phyloP scores from a whole-genome alignment of 2,113 vertebrate genomes.

The Laticauda laticaudata region DNA sequence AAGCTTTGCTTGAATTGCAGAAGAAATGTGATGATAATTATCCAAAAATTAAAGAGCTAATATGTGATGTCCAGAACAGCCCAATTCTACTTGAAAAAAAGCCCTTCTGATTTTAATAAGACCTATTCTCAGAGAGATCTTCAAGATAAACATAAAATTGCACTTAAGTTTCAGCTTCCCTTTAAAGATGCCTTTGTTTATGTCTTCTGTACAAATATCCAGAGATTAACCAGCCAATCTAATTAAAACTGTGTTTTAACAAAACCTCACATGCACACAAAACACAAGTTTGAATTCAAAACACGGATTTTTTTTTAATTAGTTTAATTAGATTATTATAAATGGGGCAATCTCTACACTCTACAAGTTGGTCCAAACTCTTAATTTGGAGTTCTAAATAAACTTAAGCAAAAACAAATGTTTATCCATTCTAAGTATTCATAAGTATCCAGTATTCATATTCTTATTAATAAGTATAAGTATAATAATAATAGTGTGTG shows the following conservation, averaged over 20 bases:
- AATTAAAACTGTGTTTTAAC: background rate
- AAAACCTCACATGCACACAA: background rate
- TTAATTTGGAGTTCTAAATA: background rate
- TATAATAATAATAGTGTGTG: no score
- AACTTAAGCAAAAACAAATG: rapidly evolving
- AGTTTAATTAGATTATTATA: background rate
- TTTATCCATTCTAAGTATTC: background rate
- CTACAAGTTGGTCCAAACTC: background rate
- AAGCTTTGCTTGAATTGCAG: background rate
- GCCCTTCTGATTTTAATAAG: background rate
- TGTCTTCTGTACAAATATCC: background rate
- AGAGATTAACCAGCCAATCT: background rate
- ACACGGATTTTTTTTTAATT: background rate
- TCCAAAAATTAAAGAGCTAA: background rate
- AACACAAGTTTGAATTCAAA: background rate
- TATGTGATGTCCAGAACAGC: background rate
- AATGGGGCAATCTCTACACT: background rate
- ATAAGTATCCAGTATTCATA: background rate
- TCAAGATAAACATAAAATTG: background rate
- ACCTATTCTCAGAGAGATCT: background rate
- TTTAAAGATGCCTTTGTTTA: background rate
- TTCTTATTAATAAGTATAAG: no score
- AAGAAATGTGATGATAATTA: background rate
- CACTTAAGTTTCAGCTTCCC: background rate
- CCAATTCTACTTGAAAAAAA: background rate